These are phyloP conservation scores for Drosophila sucinea DNA, from an alignment of 1,140 invertebrate genomes.

Conservation along the genomic window DNA sequence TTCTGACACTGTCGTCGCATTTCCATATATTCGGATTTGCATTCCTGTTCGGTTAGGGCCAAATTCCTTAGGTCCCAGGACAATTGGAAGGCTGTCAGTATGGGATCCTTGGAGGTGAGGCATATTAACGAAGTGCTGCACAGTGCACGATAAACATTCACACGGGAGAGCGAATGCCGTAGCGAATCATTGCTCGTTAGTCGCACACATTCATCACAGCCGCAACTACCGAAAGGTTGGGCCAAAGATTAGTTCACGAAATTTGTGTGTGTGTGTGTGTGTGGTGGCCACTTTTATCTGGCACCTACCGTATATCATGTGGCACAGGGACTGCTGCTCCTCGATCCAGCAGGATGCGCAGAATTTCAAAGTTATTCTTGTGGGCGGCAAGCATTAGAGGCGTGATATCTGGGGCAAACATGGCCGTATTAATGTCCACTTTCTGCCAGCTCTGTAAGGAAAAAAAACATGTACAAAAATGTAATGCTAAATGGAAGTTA, in stretches of 20 bases:
- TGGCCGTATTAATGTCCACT: conserved; percentile 90
- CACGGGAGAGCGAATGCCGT: conserved; percentile 92
- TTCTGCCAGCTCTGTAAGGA: conserved; percentile 91
- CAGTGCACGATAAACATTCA: conserved; percentile 96
- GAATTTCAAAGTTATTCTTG: conserved; percentile 96
- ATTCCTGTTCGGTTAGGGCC: conserved; percentile 92
- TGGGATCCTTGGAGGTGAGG: conserved; percentile 92
- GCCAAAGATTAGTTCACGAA: neutral
- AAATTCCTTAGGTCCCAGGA: conserved; percentile 92
- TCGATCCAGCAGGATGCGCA: conserved; percentile 94
- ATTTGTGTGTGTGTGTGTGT: too few species aligned
- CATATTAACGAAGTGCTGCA: conserved; percentile 95
- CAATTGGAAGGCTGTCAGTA: conserved; percentile 92
- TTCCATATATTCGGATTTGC: conserved; percentile 90
- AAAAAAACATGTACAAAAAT: conserved; percentile 7
- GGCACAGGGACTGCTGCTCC: conserved; percentile 94
- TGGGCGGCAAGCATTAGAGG: conserved; percentile 96
- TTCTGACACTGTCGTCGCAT: conserved; percentile 93
- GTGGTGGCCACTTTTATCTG: neutral
- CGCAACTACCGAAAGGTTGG: conserved; percentile 85
- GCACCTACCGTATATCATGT: conserved; percentile 89
- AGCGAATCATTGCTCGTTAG: conserved; percentile 90
- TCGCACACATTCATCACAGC: conserved; percentile 90
- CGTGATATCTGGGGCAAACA: conserved; percentile 96
- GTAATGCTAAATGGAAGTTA: neutral